phyloP scores from a whole-genome alignment of 2,113 vertebrate genomes.

The Cygnus buccinator region DNA sequence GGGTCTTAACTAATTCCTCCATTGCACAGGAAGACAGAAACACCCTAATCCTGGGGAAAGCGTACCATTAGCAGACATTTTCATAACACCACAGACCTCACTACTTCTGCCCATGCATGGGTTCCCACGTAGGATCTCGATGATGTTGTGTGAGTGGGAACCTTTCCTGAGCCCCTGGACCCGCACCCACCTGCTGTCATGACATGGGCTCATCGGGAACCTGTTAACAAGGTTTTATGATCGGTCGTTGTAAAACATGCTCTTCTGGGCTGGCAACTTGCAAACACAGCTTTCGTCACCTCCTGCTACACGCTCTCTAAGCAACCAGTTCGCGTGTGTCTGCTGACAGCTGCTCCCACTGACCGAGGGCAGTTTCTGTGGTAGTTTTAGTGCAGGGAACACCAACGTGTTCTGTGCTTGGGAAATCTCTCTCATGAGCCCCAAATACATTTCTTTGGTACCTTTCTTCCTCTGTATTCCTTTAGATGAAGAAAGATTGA shows the following conservation, averaged over 20 bases:
- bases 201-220: background rate
- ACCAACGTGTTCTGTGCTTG: background rate
- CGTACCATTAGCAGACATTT: background rate
- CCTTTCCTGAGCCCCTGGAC: background rate
- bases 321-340: background rate
- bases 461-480: background rate
- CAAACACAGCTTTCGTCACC: background rate
- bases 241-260: background rate
- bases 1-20: background rate
- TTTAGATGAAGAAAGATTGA: background rate
- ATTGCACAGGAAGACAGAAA: background rate
- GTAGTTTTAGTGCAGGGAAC: background rate
- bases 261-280: background rate
- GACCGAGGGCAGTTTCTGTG: background rate
- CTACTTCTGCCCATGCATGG: background rate
- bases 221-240: background rate
- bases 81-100: background rate
- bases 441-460: background rate
- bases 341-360: background rate
- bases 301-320: background rate
- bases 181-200: rapidly evolving
- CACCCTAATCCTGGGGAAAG: background rate
- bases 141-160: background rate
- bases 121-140: background rate
- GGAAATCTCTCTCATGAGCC: background rate